Conservation (phyloP, 2,888 invertebrate genomes). For the Agrypnus murinus region DNA sequence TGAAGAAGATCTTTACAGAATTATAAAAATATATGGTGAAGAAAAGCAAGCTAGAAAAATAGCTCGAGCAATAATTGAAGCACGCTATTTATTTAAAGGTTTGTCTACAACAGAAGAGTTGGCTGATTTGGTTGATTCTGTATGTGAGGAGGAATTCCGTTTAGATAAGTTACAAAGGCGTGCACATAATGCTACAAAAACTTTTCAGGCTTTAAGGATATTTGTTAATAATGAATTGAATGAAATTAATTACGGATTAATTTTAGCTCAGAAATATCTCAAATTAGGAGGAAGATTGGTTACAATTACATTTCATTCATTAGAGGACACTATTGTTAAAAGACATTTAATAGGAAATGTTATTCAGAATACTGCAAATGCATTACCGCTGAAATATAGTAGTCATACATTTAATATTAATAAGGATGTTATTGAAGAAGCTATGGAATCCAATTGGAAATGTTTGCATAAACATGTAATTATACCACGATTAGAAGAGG, state of each 20-base stretch:
- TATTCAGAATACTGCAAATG: constrained; percentile 81
- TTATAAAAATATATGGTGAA: constrained; percentile 94
- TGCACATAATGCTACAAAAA: constrained; percentile 90
- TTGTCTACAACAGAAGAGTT: constrained; percentile 90
- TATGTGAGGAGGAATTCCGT: constrained; percentile 72
- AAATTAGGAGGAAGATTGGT: constrained; percentile 86
- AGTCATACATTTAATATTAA: constrained; percentile 78
- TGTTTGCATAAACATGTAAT: constrained; percentile 88
- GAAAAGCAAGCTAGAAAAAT: constrained; percentile 91
- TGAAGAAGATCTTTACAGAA: constrained; percentile 85
- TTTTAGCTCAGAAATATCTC: constrained; percentile 84
- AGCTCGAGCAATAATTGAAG: constrained; percentile 89
- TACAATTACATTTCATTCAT: constrained; percentile 92
- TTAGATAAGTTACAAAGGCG: constrained; percentile 84
- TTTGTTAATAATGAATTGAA: constrained; percentile 98
- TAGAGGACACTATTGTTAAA: constrained; percentile 96
- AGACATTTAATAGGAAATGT: constrained; percentile 88
- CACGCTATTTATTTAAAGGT: constrained; percentile 76
- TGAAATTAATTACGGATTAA: constrained; percentile 92
- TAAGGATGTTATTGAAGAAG: constrained; percentile 75
- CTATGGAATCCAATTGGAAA: constrained; percentile 83
- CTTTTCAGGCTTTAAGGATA: constrained; percentile 94
- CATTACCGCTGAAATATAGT: constrained; percentile 81
- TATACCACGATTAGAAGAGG: constrained; percentile 82
- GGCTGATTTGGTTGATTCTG: constrained; percentile 74